These are phyloP conservation scores for Idaea dimidiata DNA, from an alignment of 2,888 invertebrate genomes.

Conservation along the genomic window DNA sequence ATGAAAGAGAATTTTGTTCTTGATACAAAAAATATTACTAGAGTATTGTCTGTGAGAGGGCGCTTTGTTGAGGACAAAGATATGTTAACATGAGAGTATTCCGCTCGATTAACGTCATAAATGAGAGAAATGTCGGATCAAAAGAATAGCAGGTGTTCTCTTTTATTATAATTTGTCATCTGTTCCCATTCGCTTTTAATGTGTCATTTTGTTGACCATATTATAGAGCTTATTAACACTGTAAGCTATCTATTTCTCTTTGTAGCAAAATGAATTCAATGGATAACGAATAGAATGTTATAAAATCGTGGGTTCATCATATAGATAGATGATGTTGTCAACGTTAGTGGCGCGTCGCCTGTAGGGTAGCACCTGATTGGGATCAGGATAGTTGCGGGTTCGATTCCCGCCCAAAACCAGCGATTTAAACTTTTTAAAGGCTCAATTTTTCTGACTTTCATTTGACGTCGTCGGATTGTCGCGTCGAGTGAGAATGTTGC, in stretches of 20 bases:
- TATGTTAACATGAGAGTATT: constrained; percentile 71
- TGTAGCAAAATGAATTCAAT: constrained; percentile 38
- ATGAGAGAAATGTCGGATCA: constrained; percentile 80
- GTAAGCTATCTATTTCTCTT: constrained; percentile 40
- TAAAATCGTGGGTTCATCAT: too few relatives aligned
- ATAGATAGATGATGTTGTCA: too few relatives aligned
- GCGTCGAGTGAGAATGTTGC: too few relatives aligned
- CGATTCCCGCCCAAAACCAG: too few relatives aligned
- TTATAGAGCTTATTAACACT: constrained; percentile 54
- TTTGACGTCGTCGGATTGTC: too few relatives aligned
- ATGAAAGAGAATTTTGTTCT: constrained; percentile 75
- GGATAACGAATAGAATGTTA: too few relatives aligned
- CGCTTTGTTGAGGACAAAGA: constrained; percentile 71
- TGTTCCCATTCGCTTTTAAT: constrained; percentile 60
- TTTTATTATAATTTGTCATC: constrained; percentile 79
- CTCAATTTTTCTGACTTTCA: too few relatives aligned
- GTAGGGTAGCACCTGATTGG: too few relatives aligned
- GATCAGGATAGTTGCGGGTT: too few relatives aligned
- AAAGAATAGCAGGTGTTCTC: constrained; percentile 79
- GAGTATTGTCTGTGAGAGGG: constrained; percentile 67
- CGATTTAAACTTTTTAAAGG: too few relatives aligned
- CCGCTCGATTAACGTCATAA: constrained; percentile 79
- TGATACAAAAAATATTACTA: constrained; percentile 76
- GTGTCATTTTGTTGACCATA: constrained; percentile 55
- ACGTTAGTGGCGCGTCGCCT: too few relatives aligned